Percentiles rank a stretch among this genome's conserved stretches.
Conservation (phyloP, 92 coral and sea anemone genomes). For the Parazoanthus darwini region DNA sequence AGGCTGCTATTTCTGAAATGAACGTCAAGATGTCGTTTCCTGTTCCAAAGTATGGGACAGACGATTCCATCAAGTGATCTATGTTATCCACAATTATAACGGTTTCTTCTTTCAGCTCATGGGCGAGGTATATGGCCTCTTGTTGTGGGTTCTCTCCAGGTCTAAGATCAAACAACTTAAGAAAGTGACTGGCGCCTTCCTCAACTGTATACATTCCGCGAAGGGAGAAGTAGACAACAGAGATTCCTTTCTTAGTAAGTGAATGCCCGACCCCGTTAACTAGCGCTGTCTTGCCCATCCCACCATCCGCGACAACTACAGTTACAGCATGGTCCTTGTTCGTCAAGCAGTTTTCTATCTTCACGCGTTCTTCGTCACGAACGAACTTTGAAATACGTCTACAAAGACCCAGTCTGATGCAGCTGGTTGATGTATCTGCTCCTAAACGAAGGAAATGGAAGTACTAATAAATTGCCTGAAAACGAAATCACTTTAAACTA, state of each 20-base stretch:
- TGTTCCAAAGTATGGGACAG: not conserved
- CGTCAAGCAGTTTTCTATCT: not conserved
- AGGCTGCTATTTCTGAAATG: not conserved
- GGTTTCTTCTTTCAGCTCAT: slow-evolving; percentile 16
- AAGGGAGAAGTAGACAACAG: not conserved
- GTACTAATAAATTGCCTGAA: not conserved
- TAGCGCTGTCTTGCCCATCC: slow-evolving; percentile 10
- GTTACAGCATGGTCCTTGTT: not conserved
- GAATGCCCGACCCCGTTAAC: slow-evolving; percentile 12
- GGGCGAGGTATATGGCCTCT: slow-evolving; percentile 6
- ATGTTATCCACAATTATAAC: slow-evolving; percentile 25
- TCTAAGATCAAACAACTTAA: slow-evolving; percentile 10
- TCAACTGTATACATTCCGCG: slow-evolving; percentile 7
- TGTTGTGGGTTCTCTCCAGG: slow-evolving; percentile 15
- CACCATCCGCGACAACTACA: not conserved
- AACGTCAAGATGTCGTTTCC: slow-evolving; percentile 12
- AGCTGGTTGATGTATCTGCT: not conserved
- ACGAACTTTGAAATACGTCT: not conserved
- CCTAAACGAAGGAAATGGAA: not conserved
- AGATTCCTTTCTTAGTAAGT: not conserved
- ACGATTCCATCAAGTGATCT: slow-evolving; percentile 8
- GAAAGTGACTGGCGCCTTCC: slow-evolving; percentile 17
- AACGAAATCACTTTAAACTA: not conserved
- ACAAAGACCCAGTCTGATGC: slow-evolving; percentile 8
- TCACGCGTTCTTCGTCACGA: not conserved